A percentile compares a stretch with the other conserved stretches of the same genome.
phyloP scores from a whole-genome alignment of 2,888 invertebrate genomes.

The Itoplectis maculator region DNA sequence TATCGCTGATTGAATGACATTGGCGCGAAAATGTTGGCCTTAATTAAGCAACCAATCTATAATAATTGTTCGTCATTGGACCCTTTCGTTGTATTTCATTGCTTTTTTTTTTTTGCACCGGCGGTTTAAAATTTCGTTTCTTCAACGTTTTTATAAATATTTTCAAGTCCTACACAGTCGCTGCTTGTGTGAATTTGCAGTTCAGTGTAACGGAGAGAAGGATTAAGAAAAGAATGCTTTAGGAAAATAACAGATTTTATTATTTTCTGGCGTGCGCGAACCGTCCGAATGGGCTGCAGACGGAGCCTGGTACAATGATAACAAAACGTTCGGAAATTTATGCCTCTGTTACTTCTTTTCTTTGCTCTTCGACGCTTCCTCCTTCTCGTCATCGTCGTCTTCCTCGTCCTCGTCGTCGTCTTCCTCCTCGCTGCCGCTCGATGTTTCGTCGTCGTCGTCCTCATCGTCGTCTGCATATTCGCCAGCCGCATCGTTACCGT shows the following conservation, averaged over 20 bases:
- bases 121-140: too few species aligned
- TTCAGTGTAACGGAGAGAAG: not conserved
- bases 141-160: not conserved
- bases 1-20: not conserved
- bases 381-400: slow-evolving; percentile 71
- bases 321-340: slow-evolving; percentile 44
- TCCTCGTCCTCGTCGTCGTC: slow-evolving; percentile 73
- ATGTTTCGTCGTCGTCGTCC: slow-evolving; percentile 81
- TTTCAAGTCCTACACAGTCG: not conserved
- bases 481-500: slow-evolving; percentile 50
- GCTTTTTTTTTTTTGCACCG: too few species aligned
- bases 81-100: too few species aligned
- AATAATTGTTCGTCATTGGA: too few species aligned
- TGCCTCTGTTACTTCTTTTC: slow-evolving; percentile 47
- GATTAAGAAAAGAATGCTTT: not conserved
- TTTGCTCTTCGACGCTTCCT: slow-evolving; percentile 59
- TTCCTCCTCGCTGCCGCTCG: slow-evolving; percentile 72
- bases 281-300: slow-evolving; percentile 12
- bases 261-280: slow-evolving; percentile 54
- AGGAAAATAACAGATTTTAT: slow-evolving; percentile 66
- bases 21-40: not conserved
- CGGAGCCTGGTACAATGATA: slow-evolving; percentile 22
- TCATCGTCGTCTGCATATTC: slow-evolving; percentile 71
- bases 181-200: too few species aligned
- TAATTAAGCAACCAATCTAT: not conserved